A percentile compares a stretch with the other conserved stretches of the same genome.
phyloP scores from a whole-genome alignment of 2,888 invertebrate genomes.

The Julus scandinavius region DNA sequence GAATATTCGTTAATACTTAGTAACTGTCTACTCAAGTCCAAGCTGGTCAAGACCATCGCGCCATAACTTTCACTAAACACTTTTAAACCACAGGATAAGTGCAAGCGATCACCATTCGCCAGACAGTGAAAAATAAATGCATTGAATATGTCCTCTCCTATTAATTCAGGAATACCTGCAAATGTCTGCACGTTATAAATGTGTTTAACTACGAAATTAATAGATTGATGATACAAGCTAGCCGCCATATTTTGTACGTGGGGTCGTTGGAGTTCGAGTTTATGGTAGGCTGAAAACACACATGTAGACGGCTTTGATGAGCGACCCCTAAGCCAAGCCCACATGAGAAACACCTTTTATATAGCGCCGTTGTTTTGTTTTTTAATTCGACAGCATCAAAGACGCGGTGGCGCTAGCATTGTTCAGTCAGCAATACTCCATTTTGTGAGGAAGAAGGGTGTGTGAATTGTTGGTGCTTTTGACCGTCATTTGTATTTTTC shows the following conservation, averaged over 20 bases:
- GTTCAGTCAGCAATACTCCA: background rate
- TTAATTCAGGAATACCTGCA: constrained; percentile 49
- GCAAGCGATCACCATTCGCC: background rate
- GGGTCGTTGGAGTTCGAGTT: background rate
- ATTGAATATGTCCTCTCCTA: constrained; percentile 49
- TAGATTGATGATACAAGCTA: constrained; percentile 6
- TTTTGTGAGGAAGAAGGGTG: constrained; percentile 36
- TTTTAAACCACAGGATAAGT: background rate
- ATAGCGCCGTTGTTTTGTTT: background rate
- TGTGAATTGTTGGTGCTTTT: background rate
- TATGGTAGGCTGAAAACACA: no score
- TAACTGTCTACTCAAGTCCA: constrained; percentile 5
- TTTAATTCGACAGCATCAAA: no score
- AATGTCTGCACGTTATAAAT: constrained; percentile 43
- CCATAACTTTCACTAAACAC: constrained; percentile 51
- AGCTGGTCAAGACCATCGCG: background rate
- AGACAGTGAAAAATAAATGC: background rate
- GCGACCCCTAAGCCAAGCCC: background rate
- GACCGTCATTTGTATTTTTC: constrained; percentile 31
- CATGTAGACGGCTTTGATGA: background rate
- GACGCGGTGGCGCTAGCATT: no score
- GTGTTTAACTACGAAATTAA: background rate
- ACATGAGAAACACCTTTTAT: background rate
- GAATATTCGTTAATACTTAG: constrained; percentile 48
- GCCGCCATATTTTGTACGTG: background rate